Percentiles rank a stretch among this genome's conserved stretches.
Conservation (phyloP, 2,888 invertebrate genomes). For the Cantharis flavilabris region DNA sequence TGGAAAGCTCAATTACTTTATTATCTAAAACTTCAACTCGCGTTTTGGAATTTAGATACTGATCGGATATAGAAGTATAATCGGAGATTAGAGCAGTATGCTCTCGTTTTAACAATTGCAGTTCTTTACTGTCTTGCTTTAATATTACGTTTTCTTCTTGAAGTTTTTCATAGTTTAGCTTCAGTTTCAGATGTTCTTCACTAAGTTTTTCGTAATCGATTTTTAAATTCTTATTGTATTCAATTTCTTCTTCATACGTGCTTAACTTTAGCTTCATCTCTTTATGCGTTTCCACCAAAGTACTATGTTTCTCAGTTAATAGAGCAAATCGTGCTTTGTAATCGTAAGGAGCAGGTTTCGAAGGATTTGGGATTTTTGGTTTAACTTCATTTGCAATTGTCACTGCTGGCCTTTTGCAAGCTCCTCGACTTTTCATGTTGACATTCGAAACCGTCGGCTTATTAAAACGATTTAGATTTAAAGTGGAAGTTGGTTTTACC, state of each 20-base stretch:
- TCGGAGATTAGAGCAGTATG: not conserved
- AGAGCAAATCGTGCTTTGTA: conserved; percentile 68
- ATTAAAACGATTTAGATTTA: not conserved
- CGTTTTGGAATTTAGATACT: not conserved
- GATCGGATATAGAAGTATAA: not conserved
- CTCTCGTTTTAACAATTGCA: not conserved
- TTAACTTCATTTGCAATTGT: conserved; percentile 14
- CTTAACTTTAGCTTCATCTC: not conserved
- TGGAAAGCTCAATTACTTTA: not conserved
- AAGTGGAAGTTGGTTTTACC: not conserved
- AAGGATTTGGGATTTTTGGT: conserved; percentile 56
- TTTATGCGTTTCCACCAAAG: not conserved
- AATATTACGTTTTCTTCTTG: not conserved
- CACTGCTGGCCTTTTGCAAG: not conserved
- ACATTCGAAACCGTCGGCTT: not conserved
- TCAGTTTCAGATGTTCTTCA: not conserved
- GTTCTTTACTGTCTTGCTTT: not conserved
- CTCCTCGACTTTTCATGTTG: not conserved
- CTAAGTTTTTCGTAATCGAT: not conserved
- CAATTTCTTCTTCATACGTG: not conserved
- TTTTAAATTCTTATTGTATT: not conserved
- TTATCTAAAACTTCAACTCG: not conserved
- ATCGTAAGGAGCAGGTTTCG: conserved; percentile 66
- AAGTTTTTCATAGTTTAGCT: not conserved
- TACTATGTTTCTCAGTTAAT: conserved; percentile 61